phyloP scores from a whole-genome alignment of 2,888 invertebrate species.

The Nephrocerus scutellatus region DNA sequence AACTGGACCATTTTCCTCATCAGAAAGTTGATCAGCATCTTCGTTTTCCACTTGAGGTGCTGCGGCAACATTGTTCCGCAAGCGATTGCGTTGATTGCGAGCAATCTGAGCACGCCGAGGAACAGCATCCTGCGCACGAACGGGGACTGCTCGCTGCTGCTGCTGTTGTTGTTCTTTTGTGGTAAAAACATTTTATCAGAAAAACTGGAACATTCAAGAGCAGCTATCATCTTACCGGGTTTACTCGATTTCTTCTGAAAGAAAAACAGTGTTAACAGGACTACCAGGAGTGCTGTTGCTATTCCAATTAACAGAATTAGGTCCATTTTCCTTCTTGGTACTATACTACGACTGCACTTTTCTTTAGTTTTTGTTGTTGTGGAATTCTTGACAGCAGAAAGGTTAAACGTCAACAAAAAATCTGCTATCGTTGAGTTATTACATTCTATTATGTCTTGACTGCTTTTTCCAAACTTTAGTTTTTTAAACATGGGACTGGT shows the following conservation, averaged over 20 bases:
- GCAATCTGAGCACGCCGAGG: constrained; percentile 66
- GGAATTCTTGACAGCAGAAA: no score
- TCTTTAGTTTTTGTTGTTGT: no score
- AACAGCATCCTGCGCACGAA: constrained; percentile 50
- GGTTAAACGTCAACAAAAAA: constrained; percentile 36
- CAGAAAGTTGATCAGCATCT: constrained; percentile 50
- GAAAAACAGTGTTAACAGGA: constrained; percentile 44
- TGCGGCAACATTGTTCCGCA: constrained; percentile 44
- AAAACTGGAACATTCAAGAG: no score
- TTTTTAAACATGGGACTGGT: no score
- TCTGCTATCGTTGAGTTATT: constrained; percentile 1
- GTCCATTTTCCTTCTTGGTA: constrained; percentile 42
- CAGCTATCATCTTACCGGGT: constrained; percentile 21
- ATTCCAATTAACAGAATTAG: constrained; percentile 47
- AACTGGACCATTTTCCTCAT: constrained; percentile 47
- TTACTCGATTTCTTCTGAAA: constrained; percentile 33
- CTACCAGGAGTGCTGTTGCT: constrained; percentile 43
- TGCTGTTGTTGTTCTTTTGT: constrained; percentile 24
- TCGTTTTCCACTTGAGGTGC: constrained; percentile 50
- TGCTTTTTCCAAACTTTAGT: no score
- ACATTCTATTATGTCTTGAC: no score
- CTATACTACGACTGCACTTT: no score
- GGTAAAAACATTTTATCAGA: not conserved
- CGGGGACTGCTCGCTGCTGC: constrained; percentile 32
- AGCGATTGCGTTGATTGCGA: constrained; percentile 57